phyloP scores from a whole-genome alignment of 2,888 invertebrate genomes.

The Meteorus cinctellus region DNA sequence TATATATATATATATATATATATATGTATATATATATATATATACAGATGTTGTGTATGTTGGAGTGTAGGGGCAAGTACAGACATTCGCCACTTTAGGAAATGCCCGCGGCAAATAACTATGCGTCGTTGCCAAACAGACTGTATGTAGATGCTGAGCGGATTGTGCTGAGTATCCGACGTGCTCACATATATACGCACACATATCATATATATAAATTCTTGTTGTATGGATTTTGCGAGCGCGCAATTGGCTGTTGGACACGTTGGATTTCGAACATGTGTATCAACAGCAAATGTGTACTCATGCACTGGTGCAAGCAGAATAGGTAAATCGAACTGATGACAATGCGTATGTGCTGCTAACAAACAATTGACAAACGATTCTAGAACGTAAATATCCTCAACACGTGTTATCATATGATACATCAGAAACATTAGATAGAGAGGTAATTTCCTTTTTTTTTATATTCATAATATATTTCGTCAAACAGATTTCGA shows the following conservation, averaged over 20 bases:
- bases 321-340: slow-evolving; percentile 11
- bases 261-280: background rate
- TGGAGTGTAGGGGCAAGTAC: slow-evolving; percentile 10
- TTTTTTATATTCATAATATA: too few species aligned
- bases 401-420: background rate
- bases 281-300: slow-evolving; percentile 14
- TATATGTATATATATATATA: too few species aligned
- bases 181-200: background rate
- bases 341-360: background rate
- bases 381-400: background rate
- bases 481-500: too few species aligned
- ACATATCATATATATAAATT: background rate
- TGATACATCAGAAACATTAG: background rate
- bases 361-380: slow-evolving; percentile 12
- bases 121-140: slow-evolving; percentile 27
- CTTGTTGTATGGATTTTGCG: background rate
- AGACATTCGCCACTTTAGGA: slow-evolving; percentile 52
- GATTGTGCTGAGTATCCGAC: slow-evolving; percentile 39
- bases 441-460: too few species aligned
- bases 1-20: slow-evolving; percentile 25
- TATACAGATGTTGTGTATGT: background rate
- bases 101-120: slow-evolving; percentile 45
- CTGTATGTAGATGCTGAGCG: slow-evolving; percentile 39
- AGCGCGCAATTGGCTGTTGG: background rate
- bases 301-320: background rate